These are phyloP conservation scores for Melanargia galathea DNA, from an alignment of 2,888 invertebrate species.

Conservation along the genomic window DNA sequence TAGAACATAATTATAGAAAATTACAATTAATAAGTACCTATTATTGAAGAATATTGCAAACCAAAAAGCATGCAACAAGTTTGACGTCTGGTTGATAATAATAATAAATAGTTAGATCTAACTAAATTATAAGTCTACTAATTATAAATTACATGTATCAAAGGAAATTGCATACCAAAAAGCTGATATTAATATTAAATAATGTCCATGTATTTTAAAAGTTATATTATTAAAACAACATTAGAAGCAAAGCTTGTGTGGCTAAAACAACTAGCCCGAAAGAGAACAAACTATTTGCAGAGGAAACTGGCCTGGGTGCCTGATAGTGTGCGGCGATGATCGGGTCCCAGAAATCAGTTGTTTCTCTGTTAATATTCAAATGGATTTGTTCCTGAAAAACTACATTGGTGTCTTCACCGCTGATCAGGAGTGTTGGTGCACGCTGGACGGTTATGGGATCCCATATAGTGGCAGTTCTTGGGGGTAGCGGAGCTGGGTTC, in stretches of 20 bases:
- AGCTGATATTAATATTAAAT: background rate
- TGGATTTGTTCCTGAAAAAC: conserved; percentile 38
- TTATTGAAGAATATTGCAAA: too few species aligned
- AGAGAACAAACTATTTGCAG: conserved; percentile 39
- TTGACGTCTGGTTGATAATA: too few species aligned
- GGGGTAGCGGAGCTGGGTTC: background rate
- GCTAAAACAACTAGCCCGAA: conserved; percentile 38
- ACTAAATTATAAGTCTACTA: too few species aligned
- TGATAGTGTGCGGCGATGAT: conserved; percentile 42
- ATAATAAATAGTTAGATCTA: too few species aligned
- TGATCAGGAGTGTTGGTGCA: conserved; percentile 30
- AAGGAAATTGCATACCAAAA: background rate
- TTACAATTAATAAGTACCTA: too few species aligned
- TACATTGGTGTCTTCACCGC: conserved; percentile 43
- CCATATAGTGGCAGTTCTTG: conserved; percentile 26
- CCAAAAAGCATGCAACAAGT: too few species aligned
- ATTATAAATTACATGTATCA: too few species aligned
- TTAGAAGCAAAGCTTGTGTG: conserved; percentile 32
- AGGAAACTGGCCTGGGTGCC: conserved; percentile 44
- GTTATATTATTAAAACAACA: background rate
- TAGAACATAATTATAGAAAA: too few species aligned
- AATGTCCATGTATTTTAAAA: background rate
- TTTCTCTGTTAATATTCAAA: conserved; percentile 46
- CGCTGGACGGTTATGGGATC: conserved; percentile 21
- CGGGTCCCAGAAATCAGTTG: conserved; percentile 48